Base-by-base conservation (phyloP, 2,888 invertebrate species). In the Caenorhabditis macrosperma region DNA sequence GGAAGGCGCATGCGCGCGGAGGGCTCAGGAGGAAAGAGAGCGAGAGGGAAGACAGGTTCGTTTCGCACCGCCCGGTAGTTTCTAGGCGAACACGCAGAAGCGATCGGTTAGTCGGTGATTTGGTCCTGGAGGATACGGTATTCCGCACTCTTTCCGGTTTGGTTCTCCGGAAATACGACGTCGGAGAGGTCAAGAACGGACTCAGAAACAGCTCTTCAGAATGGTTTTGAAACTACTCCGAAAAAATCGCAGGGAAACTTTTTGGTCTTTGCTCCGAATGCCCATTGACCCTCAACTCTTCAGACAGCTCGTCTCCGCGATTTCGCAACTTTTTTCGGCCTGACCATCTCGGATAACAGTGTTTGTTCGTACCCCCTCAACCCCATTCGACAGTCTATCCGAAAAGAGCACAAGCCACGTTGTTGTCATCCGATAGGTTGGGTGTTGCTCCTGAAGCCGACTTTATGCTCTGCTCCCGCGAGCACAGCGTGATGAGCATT, bases 61-160 rank as follows among this genome's bases (percentile, higher is more conserved):
- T 38, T 38, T 38, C 38, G 38, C 41, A 54, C 54, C 54, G 54
- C 30, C 54, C 50, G 63, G 54, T 26, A 33, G 24, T 64, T 52
- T 60, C 44, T 26, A n/a, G 33, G 44, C 35, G 15, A 38, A 38
- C 12, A 38, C 3, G 38, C 3, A 38, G 15, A 5, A 38, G 38
- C 38, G 33, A 33, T 33, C 33, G 24, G 64, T 44, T 26, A 30
- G 66, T 41, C 30, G 66, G 54, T 52, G 46, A 38, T 64, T 64
- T 38, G 35, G 66, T 52, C 52, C 35, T 38, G n/a, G n/a, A n/a
- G n/a, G n/a, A n/a, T n/a, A n/a, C n/a, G n/a, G n/a, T n/a, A n/a
- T n/a, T n/a, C n/a, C n/a, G n/a, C n/a, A n/a, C n/a, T n/a, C n/a
- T n/a, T n/a, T n/a, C n/a, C n/a, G n/a, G n/a, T 33, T 10, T 33